Evolutionary conservation across 2,113 vertebrate genomes (phyloP).

Genomic region (Lophura nycthemera): DNA sequence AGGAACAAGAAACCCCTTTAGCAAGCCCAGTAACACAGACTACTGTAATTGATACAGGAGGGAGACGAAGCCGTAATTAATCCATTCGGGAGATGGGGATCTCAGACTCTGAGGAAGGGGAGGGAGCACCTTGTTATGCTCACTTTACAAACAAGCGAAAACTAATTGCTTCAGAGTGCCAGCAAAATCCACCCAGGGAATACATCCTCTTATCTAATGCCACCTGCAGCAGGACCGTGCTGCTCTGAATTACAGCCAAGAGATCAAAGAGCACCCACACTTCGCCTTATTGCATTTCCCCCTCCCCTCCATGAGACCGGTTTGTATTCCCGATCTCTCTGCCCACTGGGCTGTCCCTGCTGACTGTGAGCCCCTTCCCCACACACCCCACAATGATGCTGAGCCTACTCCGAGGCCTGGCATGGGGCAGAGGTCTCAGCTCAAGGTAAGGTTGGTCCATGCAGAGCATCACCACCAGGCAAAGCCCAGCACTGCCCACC

Average conservation of each 20-base stretch:
- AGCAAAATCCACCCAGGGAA: slow-evolving; percentile 64
- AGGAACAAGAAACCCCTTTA: slow-evolving; percentile 27
- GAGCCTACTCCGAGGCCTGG: rapidly evolving
- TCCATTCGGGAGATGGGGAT: neutral
- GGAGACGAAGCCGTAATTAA: slow-evolving; percentile 65
- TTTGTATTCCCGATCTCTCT: slow-evolving; percentile 44
- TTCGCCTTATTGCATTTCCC: slow-evolving; percentile 20
- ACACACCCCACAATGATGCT: neutral
- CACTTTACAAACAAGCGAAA: slow-evolving; percentile 75
- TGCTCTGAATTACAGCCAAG: slow-evolving; percentile 51
- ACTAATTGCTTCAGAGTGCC: slow-evolving; percentile 75
- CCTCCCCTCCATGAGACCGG: neutral
- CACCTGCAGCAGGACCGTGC: slow-evolving; percentile 46
- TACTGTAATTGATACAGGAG: slow-evolving; percentile 62
- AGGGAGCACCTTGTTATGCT: slow-evolving; percentile 66
- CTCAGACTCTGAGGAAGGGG: neutral
- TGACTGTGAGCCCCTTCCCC: neutral
- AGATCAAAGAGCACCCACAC: slow-evolving; percentile 76
- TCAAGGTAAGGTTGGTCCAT: neutral
- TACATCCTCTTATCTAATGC: slow-evolving; percentile 70
- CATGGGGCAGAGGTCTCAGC: no score
- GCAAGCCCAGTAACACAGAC: slow-evolving; percentile 27
- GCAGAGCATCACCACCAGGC: neutral
- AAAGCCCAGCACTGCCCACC: neutral
- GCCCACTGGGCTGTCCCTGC: neutral